These are phyloP conservation scores for Microctenopoma lineatum DNA, from an alignment of 2,797 vertebrate species.

Conservation along the genomic window DNA sequence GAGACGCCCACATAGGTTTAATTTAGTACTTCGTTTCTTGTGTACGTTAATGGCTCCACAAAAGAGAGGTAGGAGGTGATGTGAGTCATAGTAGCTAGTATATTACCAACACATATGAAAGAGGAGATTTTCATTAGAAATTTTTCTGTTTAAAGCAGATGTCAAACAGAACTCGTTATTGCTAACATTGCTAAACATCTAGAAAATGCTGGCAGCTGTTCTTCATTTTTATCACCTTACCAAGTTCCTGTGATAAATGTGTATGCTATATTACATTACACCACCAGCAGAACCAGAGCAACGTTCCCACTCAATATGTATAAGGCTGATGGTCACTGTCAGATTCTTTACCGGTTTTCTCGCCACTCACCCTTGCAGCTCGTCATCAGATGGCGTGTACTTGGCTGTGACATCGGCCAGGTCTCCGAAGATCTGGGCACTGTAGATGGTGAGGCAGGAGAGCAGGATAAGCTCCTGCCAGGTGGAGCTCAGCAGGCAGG, in stretches of 20 bases:
- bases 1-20: neutral
- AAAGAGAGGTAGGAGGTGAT: slow-evolving; percentile 29
- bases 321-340: no score
- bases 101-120: slow-evolving; percentile 2
- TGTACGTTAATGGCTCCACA: slow-evolving; percentile 15
- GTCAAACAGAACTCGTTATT: neutral
- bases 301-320: no score
- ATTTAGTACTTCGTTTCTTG: slow-evolving; percentile 19
- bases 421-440: slow-evolving; percentile 96
- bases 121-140: neutral
- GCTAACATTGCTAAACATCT: neutral
- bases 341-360: no score
- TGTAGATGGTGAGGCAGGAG: slow-evolving; percentile 97
- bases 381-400: slow-evolving; percentile 94
- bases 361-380: slow-evolving; percentile 92
- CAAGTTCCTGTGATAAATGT: no score
- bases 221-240: neutral
- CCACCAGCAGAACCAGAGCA: neutral
- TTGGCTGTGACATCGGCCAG: slow-evolving; percentile 96
- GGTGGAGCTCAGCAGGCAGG: slow-evolving; percentile 95
- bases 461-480: slow-evolving; percentile 99
- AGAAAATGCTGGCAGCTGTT: neutral
- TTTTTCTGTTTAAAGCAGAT: neutral
- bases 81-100: slow-evolving; percentile 15
- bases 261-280: neutral